Conservation (phyloP, 2,797 vertebrate genomes). For the Argyrosomus regius region DNA sequence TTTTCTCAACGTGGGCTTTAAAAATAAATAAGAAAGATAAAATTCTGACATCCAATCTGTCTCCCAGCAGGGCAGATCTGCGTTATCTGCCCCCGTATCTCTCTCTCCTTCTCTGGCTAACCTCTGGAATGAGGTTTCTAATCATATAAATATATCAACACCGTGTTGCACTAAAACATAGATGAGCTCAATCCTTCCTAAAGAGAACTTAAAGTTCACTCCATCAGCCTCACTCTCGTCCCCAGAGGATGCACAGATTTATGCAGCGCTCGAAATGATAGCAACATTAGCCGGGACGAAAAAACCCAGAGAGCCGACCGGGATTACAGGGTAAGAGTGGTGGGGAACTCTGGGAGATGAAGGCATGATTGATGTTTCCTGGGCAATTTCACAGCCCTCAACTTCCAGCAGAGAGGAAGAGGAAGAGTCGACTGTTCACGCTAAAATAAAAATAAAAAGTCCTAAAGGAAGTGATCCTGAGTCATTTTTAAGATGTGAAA, state of each 20-base stretch:
- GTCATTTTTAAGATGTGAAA: conserved; percentile 19
- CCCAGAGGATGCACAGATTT: conserved; percentile 61
- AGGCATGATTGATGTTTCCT: conserved; percentile 73
- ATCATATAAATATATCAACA: conserved; percentile 59
- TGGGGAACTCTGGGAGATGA: conserved; percentile 15
- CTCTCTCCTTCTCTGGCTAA: conserved; percentile 22
- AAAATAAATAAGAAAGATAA: conserved; percentile 26
- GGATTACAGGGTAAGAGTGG: background rate
- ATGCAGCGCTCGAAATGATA: conserved; percentile 42
- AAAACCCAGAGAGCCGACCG: conserved; percentile 19
- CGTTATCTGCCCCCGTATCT: conserved; percentile 42
- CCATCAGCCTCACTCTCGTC: conserved; percentile 41
- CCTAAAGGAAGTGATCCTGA: conserved; percentile 22
- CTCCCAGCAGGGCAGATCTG: conserved; percentile 39
- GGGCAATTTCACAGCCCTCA: conserved; percentile 72
- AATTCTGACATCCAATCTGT: conserved; percentile 42
- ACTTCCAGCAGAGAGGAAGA: conserved; percentile 63
- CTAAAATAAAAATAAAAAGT: background rate
- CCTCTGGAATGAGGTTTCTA: conserved; percentile 55
- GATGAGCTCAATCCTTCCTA: conserved; percentile 31
- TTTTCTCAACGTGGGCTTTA: background rate
- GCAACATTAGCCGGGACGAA: conserved; percentile 33
- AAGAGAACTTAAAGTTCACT: conserved; percentile 40
- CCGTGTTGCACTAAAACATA: conserved; percentile 41
- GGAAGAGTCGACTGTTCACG: conserved; percentile 21